Conservation (phyloP, 2,797 vertebrate genomes). For the Pipistrellus pygmaeus region DNA sequence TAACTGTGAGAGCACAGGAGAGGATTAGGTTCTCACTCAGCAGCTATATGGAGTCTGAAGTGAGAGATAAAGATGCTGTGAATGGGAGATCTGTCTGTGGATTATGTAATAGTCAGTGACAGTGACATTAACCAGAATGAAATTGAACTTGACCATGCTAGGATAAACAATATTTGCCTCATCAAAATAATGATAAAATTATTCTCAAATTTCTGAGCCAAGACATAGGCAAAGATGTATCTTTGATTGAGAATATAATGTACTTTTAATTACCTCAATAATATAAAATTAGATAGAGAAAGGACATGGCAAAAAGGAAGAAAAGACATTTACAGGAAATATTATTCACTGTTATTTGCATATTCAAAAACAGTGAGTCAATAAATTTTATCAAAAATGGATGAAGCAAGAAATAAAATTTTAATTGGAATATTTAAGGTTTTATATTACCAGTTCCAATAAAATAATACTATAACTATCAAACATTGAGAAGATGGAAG, state of each 20-base stretch:
- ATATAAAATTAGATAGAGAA: background rate
- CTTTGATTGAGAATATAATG: background rate
- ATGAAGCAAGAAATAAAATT: background rate
- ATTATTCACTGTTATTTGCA: background rate
- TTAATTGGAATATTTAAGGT: background rate
- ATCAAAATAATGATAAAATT: slow-evolving; percentile 26
- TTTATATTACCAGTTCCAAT: background rate
- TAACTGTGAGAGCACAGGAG: background rate
- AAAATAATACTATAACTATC: background rate
- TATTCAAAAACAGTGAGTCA: background rate
- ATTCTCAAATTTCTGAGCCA: background rate
- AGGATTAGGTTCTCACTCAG: background rate
- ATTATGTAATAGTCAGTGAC: background rate
- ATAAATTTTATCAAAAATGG: background rate
- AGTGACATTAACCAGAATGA: background rate
- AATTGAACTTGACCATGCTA: background rate
- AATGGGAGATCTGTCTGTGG: background rate
- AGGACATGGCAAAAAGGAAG: background rate
- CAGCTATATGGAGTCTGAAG: background rate
- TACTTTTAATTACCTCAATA: background rate
- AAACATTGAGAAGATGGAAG: background rate
- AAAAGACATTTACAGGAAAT: background rate
- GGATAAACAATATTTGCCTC: background rate
- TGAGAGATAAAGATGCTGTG: background rate
- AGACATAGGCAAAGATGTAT: background rate